phyloP scores from a whole-genome alignment of 2,888 invertebrate genomes.

The Drosophila yooni region DNA sequence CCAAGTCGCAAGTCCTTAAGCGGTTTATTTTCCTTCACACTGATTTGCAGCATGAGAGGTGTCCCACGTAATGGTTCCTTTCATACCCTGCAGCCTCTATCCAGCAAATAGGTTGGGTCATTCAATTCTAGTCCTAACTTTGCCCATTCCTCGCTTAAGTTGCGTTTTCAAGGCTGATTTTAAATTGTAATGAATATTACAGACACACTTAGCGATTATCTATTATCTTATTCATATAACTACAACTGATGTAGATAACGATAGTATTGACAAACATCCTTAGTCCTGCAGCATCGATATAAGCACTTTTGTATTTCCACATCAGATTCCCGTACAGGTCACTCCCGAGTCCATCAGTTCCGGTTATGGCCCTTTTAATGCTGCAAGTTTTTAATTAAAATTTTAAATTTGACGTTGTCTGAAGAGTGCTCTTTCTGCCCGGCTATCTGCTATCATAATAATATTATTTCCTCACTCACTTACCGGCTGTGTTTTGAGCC shows the following conservation, averaged over 20 bases:
- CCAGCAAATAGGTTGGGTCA: neutral
- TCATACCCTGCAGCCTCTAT: neutral
- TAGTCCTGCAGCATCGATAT: neutral
- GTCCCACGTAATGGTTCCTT: slow-evolving; percentile 25
- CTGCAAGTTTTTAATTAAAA: slow-evolving; percentile 77
- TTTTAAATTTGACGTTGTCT: slow-evolving; percentile 62
- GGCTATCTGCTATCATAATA: slow-evolving; percentile 59
- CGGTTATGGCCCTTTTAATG: slow-evolving; percentile 26
- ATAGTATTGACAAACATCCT: neutral
- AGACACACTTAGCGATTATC: neutral
- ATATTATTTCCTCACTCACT: slow-evolving; percentile 68
- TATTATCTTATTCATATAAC: neutral
- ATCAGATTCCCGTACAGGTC: no score
- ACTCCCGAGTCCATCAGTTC: slow-evolving; percentile 13
- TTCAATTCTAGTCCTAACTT: neutral
- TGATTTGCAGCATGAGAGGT: slow-evolving; percentile 71
- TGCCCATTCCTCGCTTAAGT: neutral
- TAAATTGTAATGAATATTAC: neutral
- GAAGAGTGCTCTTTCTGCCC: slow-evolving; percentile 51
- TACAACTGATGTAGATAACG: neutral
- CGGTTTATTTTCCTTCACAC: slow-evolving; percentile 77
- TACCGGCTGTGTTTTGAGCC: slow-evolving; percentile 23
- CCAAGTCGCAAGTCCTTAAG: slow-evolving; percentile 78
- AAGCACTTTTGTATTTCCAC: neutral
- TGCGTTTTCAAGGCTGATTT: neutral